Conservation (phyloP, 2,797 vertebrate species). For the Neostethus bicornis region DNA sequence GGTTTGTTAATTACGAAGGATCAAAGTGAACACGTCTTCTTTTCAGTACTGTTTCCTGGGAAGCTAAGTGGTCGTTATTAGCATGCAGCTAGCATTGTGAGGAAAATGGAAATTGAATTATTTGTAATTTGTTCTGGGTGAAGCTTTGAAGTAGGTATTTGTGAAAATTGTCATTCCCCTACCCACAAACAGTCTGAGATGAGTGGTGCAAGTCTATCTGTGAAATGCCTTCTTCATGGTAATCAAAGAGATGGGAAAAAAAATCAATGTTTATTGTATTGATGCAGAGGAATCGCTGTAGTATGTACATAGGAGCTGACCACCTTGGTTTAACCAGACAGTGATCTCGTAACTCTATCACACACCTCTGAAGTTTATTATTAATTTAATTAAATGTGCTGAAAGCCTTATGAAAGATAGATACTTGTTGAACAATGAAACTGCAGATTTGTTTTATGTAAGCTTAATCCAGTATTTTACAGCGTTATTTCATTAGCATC, state of each 20-base stretch:
- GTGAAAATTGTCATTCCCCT: slow-evolving; percentile 44
- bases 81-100: slow-evolving; percentile 17
- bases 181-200: slow-evolving; percentile 40
- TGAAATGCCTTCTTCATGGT: slow-evolving; percentile 54
- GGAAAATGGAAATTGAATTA: slow-evolving; percentile 42
- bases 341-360: slow-evolving; percentile 38
- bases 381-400: slow-evolving; percentile 26
- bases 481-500: slow-evolving; percentile 24
- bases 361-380: slow-evolving; percentile 42
- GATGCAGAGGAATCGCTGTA: slow-evolving; percentile 55
- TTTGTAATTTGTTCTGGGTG: slow-evolving; percentile 37
- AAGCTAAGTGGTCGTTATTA: slow-evolving; percentile 20
- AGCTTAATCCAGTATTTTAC: slow-evolving; percentile 12
- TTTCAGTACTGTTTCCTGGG: slow-evolving; percentile 18
- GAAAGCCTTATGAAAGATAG: slow-evolving; percentile 19
- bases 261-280: slow-evolving; percentile 74
- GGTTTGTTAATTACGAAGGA: slow-evolving; percentile 33
- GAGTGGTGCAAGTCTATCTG: slow-evolving; percentile 53
- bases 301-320: slow-evolving; percentile 60
- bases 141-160: slow-evolving; percentile 33
- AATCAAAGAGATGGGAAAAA: slow-evolving; percentile 58
- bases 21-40: slow-evolving; percentile 47
- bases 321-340: slow-evolving; percentile 32
- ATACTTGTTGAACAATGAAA: slow-evolving; percentile 27
- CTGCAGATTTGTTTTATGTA: slow-evolving; percentile 24